phyloP scores from a whole-genome alignment of 2,113 vertebrate genomes.

The Istiophorus platypterus region DNA sequence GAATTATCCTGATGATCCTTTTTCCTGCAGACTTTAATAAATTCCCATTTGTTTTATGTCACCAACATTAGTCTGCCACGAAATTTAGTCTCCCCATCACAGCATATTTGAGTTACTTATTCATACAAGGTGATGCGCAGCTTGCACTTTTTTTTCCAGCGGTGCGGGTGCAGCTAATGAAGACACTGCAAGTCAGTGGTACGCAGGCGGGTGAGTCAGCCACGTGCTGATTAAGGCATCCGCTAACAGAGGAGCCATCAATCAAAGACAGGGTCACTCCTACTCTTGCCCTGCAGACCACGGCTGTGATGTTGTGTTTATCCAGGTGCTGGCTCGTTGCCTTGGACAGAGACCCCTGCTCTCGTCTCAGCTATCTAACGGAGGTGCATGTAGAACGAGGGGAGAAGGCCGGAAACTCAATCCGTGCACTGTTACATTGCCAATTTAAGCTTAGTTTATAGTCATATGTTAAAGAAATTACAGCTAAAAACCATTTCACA shows the following conservation, averaged over 20 bases:
- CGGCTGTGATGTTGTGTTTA: constrained; percentile 50
- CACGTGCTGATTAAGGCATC: constrained; percentile 69
- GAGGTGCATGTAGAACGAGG: neutral
- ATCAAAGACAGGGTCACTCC: constrained; percentile 60
- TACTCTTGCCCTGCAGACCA: constrained; percentile 43
- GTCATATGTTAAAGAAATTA: constrained; percentile 46
- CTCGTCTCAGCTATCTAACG: constrained; percentile 56
- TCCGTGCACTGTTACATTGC: neutral
- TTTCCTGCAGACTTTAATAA: neutral
- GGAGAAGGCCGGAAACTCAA: constrained; percentile 30
- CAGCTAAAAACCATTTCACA: constrained; percentile 24
- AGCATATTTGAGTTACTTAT: constrained; percentile 34
- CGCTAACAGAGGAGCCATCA: constrained; percentile 59
- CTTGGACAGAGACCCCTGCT: constrained; percentile 47
- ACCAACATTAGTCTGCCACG: neutral
- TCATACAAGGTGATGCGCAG: constrained; percentile 14
- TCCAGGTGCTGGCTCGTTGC: constrained; percentile 56
- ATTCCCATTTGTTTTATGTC: neutral
- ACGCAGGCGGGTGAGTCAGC: constrained; percentile 53
- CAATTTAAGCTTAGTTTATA: constrained; percentile 27
- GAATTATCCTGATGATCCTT: constrained; percentile 32
- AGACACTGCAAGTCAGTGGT: constrained; percentile 56
- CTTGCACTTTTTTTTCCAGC: neutral
- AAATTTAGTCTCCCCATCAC: constrained; percentile 9
- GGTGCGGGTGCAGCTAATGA: constrained; percentile 64